Evolutionary conservation across 1,140 invertebrate species (phyloP), one percentile per base, ranked within the genome.

Genomic region (Drosophila pruinosa): DNA sequence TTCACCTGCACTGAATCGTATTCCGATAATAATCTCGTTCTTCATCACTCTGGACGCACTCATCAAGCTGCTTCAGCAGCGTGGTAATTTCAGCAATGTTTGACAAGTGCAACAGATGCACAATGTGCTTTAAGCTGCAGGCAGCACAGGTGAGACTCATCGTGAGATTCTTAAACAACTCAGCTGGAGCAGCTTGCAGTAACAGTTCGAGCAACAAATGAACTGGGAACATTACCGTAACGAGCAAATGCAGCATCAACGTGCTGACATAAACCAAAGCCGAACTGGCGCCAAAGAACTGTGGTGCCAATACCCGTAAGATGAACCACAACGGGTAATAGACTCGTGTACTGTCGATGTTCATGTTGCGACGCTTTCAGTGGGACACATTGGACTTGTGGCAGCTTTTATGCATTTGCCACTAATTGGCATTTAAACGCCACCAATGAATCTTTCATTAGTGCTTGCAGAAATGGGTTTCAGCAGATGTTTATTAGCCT

Each of bases 381-480:
- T 36, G 22, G 21, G 28, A 38, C 17, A 21, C 31, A 14, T 8
- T 7, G 7, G 4, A 6, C 8, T 5, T 31, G 6, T 4, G 0
- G 4, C 19, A 21, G 56, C 45, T 86, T 83, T 76, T 69, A 81
- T 76, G 26, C 15, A 43, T 21, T n/a, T 17, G 19, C 43, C 22
- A 22, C 56, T 80, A 73, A 80, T 57, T 38, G 80, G 6, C 56
- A 80, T 86, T 83, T 86, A 86, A 85, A 70, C 53, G 81, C 43
- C 17, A 22, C 36, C 73, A 64, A 70, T 83, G 65, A 67, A 79
- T 62, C 68, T 79, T 83, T 75, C 61, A 85, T 86, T 67, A 80
- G 48, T 54, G 43, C 17, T 14, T n/a, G 31, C 68, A 82, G n/a
- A n/a, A n/a, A 79, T 82, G 47, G 36, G 54, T 17, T 39, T 41